These are phyloP conservation scores for Psilanteris sp. DNA, from an alignment of 1,140 invertebrate species.

Conservation along the genomic window DNA sequence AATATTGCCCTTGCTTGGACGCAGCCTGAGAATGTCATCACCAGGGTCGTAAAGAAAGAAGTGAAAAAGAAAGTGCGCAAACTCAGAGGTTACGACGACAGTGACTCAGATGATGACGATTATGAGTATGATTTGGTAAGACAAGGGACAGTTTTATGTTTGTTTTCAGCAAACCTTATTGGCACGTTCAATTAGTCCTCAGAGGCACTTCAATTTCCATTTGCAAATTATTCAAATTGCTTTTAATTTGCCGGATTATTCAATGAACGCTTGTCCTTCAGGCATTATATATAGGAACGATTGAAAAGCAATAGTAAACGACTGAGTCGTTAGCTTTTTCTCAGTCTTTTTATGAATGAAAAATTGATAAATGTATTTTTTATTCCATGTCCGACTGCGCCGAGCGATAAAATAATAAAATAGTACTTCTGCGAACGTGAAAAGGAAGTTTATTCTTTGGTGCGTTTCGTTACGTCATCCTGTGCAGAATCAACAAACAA, in stretches of 20 bases:
- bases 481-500: conserved; percentile 10
- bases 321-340: not conserved
- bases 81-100: conserved; percentile 76
- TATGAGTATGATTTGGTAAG: conserved; percentile 77
- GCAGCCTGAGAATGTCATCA: conserved; percentile 78
- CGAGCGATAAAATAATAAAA: conserved; percentile 11
- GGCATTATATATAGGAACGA: not conserved
- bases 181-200: not conserved
- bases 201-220: not conserved
- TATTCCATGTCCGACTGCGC: not conserved
- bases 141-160: not conserved
- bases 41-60: conserved; percentile 77
- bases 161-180: not conserved
- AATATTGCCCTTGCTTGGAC: conserved; percentile 55
- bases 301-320: not conserved
- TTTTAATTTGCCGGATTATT: too few species aligned
- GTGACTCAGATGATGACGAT: conserved; percentile 75
- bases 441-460: conserved; percentile 43
- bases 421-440: conserved; percentile 3
- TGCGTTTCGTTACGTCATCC: conserved; percentile 28
- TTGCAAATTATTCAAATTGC: conserved; percentile 6
- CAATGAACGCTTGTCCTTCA: too few species aligned
- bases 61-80: conserved; percentile 80
- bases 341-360: conserved; percentile 1
- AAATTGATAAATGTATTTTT: conserved; percentile 1